Conservation (phyloP, 1,140 invertebrate species). For the Coptotermes formosanus region DNA sequence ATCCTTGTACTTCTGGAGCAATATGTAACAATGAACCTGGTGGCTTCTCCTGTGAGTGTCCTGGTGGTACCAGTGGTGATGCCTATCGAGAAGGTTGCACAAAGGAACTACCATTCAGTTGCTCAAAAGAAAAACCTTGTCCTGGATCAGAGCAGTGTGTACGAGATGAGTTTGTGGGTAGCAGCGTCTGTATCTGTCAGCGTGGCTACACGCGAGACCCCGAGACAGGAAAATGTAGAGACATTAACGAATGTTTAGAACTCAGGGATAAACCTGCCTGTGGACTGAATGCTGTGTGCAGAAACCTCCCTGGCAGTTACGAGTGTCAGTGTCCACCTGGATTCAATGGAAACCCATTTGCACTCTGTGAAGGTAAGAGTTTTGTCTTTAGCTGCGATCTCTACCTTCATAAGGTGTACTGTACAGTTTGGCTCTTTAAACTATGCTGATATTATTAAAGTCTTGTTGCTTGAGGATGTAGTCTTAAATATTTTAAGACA, state of each 20-base stretch:
- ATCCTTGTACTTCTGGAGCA: conserved; percentile 77
- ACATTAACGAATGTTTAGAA: conserved; percentile 85
- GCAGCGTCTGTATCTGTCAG: conserved; percentile 82
- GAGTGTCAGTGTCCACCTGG: conserved; percentile 86
- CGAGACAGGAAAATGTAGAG: conserved; percentile 71
- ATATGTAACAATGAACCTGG: conserved; percentile 87
- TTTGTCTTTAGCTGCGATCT: background rate
- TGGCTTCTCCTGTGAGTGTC: conserved; percentile 83
- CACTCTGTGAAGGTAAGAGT: conserved; percentile 66
- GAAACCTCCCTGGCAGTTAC: conserved; percentile 91
- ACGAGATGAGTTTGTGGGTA: conserved; percentile 65
- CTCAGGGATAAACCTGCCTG: conserved; percentile 70
- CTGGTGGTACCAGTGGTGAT: conserved; percentile 70
- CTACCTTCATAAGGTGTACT: conserved; percentile 16
- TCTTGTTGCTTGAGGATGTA: no score
- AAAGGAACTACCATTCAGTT: conserved; percentile 61
- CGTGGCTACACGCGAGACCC: conserved; percentile 76
- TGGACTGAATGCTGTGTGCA: conserved; percentile 84
- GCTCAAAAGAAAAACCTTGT: conserved; percentile 73
- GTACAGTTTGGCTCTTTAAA: conserved; percentile 30
- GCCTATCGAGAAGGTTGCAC: conserved; percentile 69
- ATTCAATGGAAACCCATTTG: conserved; percentile 86
- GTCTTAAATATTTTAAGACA: no score
- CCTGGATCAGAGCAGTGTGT: conserved; percentile 81
- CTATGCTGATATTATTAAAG: background rate